Evolutionary conservation across 2,113 vertebrate genomes (phyloP).

Genomic region (Isurus oxyrinchus): DNA sequence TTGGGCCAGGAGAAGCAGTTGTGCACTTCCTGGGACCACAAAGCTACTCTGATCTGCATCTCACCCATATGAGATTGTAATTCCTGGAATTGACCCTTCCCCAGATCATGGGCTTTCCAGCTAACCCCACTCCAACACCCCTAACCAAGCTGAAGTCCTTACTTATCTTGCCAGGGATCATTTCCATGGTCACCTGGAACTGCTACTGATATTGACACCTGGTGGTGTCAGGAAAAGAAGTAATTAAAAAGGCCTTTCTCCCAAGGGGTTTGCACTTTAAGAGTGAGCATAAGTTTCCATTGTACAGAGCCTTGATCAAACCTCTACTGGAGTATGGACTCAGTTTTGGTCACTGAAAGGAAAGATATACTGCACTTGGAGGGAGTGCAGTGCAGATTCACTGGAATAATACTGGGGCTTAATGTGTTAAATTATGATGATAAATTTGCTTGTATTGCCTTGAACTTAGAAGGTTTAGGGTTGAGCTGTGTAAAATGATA

Average conservation of each 20-base stretch:
- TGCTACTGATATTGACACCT: neutral
- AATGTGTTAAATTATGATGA: neutral
- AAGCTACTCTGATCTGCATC: neutral
- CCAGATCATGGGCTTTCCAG: neutral
- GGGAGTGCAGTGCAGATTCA: too few relatives aligned
- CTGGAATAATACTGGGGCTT: too few relatives aligned
- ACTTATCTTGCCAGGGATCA: neutral
- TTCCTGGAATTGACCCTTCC: neutral
- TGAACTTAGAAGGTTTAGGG: neutral
- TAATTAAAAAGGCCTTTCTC: neutral
- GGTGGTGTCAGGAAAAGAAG: neutral
- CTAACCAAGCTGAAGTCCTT: neutral
- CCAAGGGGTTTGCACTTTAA: neutral
- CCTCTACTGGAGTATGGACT: too few relatives aligned
- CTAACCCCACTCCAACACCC: neutral
- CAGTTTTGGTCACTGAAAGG: too few relatives aligned
- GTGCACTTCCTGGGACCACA: neutral
- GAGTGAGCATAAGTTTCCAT: neutral
- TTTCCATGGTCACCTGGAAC: neutral
- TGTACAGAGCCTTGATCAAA: neutral
- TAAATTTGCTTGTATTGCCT: neutral
- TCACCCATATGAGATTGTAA: neutral
- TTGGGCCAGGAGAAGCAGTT: neutral
- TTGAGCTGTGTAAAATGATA: neutral
- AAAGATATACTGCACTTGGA: too few relatives aligned